Evolutionary conservation across 1,140 invertebrate species (phyloP), one percentile per base, ranked within the genome.

Genomic region (Thrips palmi): DNA sequence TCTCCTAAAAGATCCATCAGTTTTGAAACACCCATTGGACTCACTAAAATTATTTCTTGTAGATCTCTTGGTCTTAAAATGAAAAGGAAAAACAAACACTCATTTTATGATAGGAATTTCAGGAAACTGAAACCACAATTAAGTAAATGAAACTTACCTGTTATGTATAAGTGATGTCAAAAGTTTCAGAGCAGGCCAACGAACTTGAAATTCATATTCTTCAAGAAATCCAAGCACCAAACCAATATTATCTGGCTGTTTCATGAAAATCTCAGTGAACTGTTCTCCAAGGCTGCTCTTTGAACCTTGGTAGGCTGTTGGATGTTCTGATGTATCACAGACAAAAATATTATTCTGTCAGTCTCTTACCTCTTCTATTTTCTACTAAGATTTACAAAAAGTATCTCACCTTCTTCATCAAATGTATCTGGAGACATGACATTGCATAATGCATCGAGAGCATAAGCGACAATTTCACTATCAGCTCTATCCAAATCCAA

Each of bases 181-280:
- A 10, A 98, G 58, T 50, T 84, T 81, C 7, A 96, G 70, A 18
- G 85, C 74, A 15, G 88, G 80, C 59, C 84, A 79, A 47, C 91
- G 65, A 0, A 97, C 84, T 56, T 70, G 69, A 53, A 93, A 97
- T 55, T 96, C 88, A 60, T 84, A 94, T 55, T 96, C 88, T 53
- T 94, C 92, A n/a, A 97, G 57, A 33, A 93, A 71, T 30, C 77
- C 72, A 41, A 99, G 59, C 2, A 97, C 63, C 8, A 89, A 55
- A 32, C 72, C 67, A 12, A 97, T 75, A 59, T 89, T 91, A 42
- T 91, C 83, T 11, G 71, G 60, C 47, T 82, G 76, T 59, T 97
- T 97, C 5, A 96, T 81, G 53, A 97, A 94, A 65, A 97, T 96
- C 66, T 98, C 94, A 4, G 94, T 94, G 53, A 99, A 97, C 54